A percentile compares a stretch with the other conserved stretches of the same genome.
These are phyloP conservation scores for Syngnathus typhle DNA, from an alignment of 2,113 vertebrate species.

Conservation along the genomic window DNA sequence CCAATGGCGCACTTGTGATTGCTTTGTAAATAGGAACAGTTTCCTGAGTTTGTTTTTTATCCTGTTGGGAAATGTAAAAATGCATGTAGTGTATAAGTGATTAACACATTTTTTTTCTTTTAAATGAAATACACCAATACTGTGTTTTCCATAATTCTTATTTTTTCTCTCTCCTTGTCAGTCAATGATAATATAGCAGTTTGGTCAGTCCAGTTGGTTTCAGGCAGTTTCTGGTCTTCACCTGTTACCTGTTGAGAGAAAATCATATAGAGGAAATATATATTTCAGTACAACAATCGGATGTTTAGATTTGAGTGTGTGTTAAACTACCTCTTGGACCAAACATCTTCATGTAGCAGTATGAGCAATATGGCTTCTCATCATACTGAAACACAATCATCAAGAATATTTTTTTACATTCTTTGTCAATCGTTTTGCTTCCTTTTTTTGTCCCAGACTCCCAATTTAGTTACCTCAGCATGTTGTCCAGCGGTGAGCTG, in stretches of 20 bases:
- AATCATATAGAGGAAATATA: slow-evolving; percentile 9
- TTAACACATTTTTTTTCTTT: neutral
- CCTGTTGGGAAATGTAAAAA: neutral
- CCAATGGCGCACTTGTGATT: slow-evolving; percentile 21
- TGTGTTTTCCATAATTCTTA: neutral
- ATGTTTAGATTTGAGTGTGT: slow-evolving; percentile 1
- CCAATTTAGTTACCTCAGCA: slow-evolving; percentile 68
- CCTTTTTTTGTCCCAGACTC: neutral
- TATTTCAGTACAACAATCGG: slow-evolving; percentile 15
- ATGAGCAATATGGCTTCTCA: slow-evolving; percentile 74
- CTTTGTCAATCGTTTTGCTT: neutral
- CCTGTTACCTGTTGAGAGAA: slow-evolving; percentile 54
- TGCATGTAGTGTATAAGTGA: slow-evolving; percentile 2
- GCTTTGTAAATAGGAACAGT: slow-evolving; percentile 13
- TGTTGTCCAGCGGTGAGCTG: slow-evolving; percentile 77
- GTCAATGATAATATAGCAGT: neutral
- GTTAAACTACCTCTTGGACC: slow-evolving; percentile 70
- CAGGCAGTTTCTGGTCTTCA: slow-evolving; percentile 21
- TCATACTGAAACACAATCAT: slow-evolving; percentile 69
- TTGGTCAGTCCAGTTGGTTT: slow-evolving; percentile 5
- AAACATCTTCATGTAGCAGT: slow-evolving; percentile 76
- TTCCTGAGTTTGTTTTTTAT: slow-evolving; percentile 7
- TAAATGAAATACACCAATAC: neutral
- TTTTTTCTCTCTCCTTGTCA: slow-evolving; percentile 10
- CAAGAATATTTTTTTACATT: slow-evolving; percentile 7